phyloP scores from a whole-genome alignment of 2,113 vertebrate species.

The Etheostoma cragini region DNA sequence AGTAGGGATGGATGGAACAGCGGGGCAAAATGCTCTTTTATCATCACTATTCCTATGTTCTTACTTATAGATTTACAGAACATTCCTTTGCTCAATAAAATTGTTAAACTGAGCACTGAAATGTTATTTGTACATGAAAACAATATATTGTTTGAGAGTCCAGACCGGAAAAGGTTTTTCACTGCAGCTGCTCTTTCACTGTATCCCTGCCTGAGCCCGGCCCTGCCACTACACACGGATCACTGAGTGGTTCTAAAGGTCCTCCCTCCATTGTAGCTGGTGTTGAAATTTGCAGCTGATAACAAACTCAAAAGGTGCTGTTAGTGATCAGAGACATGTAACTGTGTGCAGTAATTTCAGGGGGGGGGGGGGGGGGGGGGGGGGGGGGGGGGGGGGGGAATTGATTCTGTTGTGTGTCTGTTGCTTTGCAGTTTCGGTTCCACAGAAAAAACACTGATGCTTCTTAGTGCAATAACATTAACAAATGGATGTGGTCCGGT shows the following conservation, averaged over 20 bases:
- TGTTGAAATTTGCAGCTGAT: conserved; percentile 36
- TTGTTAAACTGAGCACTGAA: not conserved
- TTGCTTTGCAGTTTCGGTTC: not conserved
- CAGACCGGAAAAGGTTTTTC: not conserved
- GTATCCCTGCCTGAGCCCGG: not conserved
- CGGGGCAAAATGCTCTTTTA: too few species aligned
- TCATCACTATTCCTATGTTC: too few species aligned
- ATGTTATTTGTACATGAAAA: not conserved
- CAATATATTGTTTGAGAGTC: not conserved
- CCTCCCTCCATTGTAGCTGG: conserved; percentile 25
- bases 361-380: too few species aligned
- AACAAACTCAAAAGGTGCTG: conserved; percentile 24
- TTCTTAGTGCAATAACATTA: not conserved
- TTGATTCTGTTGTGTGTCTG: conserved; percentile 16
- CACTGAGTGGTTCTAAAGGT: conserved; percentile 28
- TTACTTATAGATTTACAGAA: not conserved
- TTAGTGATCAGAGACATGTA: conserved; percentile 26
- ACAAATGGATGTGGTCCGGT: not conserved
- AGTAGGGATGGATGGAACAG: not conserved
- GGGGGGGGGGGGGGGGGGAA: too few species aligned
- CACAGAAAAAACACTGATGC: not conserved
- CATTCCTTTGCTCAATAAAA: not conserved
- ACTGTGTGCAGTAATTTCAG: conserved; percentile 26
- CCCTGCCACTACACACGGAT: not conserved
- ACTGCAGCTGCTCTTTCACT: conserved; percentile 16